These are phyloP conservation scores for Cirrhinus mrigala DNA, from an alignment of 2,797 vertebrate species.

Conservation along the genomic window DNA sequence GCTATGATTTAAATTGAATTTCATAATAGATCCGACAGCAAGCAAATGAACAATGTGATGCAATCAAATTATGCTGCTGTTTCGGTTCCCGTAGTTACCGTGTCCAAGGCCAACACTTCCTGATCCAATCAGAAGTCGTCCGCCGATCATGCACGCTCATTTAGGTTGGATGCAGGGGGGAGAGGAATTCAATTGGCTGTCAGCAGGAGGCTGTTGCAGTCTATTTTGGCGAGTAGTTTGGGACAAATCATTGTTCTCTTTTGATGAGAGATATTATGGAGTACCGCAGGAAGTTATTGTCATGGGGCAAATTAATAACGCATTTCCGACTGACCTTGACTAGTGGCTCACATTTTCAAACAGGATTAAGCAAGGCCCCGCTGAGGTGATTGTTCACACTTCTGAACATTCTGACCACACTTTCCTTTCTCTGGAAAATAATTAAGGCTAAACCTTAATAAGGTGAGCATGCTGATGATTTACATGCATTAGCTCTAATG, in stretches of 20 bases:
- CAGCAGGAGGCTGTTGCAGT: constrained; percentile 66
- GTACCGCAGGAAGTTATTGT: constrained; percentile 65
- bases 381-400: constrained; percentile 59
- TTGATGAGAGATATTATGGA: constrained; percentile 59
- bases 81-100: constrained; percentile 58
- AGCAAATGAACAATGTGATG: constrained; percentile 57
- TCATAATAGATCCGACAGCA: constrained; percentile 57
- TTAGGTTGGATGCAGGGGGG: constrained; percentile 66
- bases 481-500: background rate
- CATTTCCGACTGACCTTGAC: constrained; percentile 67
- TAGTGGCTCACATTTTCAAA: constrained; percentile 65
- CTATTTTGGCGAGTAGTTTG: constrained; percentile 67
- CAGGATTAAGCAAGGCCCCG: constrained; percentile 58
- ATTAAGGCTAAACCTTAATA: constrained; percentile 62
- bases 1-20: constrained; percentile 60
- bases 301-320: constrained; percentile 71
- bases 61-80: constrained; percentile 63
- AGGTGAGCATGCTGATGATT: background rate
- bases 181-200: constrained; percentile 66
- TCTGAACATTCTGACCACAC: constrained; percentile 54
- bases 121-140: constrained; percentile 64
- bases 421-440: constrained; percentile 58
- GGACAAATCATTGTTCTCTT: constrained; percentile 64
- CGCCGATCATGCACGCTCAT: constrained; percentile 62
- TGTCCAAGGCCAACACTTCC: constrained; percentile 64